These are phyloP conservation scores for Folsomia manolachei DNA, from an alignment of 2,888 invertebrate genomes.

Conservation along the genomic window DNA sequence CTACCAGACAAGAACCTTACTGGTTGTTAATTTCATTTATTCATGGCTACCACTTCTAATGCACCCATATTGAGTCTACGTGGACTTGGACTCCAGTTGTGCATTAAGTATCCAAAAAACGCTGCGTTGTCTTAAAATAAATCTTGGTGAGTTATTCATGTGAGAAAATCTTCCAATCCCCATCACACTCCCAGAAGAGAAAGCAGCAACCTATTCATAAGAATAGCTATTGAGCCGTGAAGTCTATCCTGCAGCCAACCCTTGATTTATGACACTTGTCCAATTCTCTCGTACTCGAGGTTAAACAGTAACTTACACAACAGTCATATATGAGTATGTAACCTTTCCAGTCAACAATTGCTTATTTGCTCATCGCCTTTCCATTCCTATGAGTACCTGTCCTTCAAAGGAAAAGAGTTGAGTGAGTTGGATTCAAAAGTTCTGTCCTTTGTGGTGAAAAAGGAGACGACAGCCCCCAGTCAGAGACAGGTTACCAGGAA, in stretches of 20 bases:
- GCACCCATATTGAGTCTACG: no score
- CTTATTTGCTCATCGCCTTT: background rate
- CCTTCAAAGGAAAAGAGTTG: no score
- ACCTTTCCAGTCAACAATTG: background rate
- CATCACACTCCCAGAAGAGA: background rate
- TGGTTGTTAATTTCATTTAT: no score
- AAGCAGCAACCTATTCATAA: background rate
- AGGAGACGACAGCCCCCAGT: no score
- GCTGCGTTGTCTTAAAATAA: no score
- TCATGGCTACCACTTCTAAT: no score
- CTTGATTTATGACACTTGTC: background rate
- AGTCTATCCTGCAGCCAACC: background rate
- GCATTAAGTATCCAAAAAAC: no score
- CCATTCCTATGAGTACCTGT: no score
- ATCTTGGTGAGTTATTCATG: constrained; percentile 46
- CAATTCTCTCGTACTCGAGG: no score
- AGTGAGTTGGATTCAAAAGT: background rate
- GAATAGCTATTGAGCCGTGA: background rate
- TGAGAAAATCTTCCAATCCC: constrained; percentile 42
- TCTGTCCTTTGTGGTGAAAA: background rate
- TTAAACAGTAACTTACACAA: no score
- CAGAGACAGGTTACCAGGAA: background rate
- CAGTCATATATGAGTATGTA: background rate
- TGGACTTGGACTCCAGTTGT: no score
- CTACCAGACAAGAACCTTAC: no score